phyloP scores from a whole-genome alignment of 1,140 invertebrate species.

The Augochlora pura region DNA sequence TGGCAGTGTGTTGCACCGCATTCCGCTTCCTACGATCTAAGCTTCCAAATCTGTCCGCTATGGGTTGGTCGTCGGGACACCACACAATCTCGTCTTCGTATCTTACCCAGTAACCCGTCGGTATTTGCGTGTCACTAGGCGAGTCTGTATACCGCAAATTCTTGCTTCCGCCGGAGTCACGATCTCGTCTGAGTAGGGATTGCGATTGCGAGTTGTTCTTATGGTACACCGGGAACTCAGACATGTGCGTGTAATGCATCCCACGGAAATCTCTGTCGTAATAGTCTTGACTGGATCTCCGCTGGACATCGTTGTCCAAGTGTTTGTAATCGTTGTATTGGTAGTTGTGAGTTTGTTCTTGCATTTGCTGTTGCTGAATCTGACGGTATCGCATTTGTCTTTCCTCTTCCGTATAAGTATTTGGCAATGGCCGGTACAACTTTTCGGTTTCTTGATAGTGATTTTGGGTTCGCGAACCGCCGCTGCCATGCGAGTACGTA shows the following conservation, averaged over 20 bases:
- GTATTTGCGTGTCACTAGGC: conserved; percentile 57
- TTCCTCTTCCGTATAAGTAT: conserved; percentile 73
- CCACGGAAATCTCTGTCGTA: conserved; percentile 65
- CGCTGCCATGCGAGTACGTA: conserved; percentile 72
- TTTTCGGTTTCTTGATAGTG: conserved; percentile 70
- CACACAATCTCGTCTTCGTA: conserved; percentile 75
- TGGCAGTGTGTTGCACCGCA: conserved; percentile 69
- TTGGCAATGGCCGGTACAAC: conserved; percentile 69
- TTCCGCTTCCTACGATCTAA: conserved; percentile 83
- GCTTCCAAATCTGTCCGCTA: conserved; percentile 82
- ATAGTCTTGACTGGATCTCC: conserved; percentile 59
- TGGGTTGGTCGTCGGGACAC: conserved; percentile 69
- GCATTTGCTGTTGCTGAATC: conserved; percentile 51
- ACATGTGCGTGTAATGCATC: conserved; percentile 55
- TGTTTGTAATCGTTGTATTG: conserved; percentile 63
- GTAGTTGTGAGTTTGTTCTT: conserved; percentile 52
- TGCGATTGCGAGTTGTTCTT: conserved; percentile 55
- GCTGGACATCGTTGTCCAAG: conserved; percentile 65
- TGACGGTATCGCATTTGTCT: conserved; percentile 68
- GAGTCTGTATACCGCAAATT: conserved; percentile 43
- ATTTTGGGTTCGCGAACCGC: conserved; percentile 61
- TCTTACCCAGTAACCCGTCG: conserved; percentile 72
- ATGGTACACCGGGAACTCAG: conserved; percentile 60
- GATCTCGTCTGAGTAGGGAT: conserved; percentile 51
- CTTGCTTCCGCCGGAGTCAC: conserved; percentile 36